Evolutionary conservation across 1,140 invertebrate species (phyloP), one percentile per base, ranked within the genome.

Genomic region (Hycleus phaleratus): DNA sequence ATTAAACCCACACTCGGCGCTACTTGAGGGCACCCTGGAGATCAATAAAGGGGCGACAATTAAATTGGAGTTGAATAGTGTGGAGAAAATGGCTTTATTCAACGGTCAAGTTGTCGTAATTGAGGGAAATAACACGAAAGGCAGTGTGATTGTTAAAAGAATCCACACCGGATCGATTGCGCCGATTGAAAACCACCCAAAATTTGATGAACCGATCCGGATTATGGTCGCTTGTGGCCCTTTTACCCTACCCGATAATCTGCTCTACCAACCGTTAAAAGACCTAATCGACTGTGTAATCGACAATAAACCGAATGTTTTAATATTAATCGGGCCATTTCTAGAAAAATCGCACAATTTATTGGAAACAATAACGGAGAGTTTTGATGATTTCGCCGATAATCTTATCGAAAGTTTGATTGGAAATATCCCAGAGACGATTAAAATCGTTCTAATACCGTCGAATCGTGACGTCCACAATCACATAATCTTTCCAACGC

Each of bases 261-360:
- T 93, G 49, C 71, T 79, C 1, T 95, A 88, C 73, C 86, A 94
- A 64, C 90, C 92, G 0, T 74, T 95, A 8, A 81, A 82, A 60
- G 89, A 93, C 68, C 75, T 95, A 2, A 74, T 93, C 12, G 74
- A 81, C 18, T 82, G 85, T 62, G 78, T 92, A 0, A 73, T 76
- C 12, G 74, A 83, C 9, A 78, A 87, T 45, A 80, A 83, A 65
- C 93, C 93, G 2, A 83, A 95, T 70, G 73, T 94, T 4, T 78
- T 91, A 32, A 80, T 96, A 61, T 74, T 95, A 47, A 78, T 87
- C 4, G 93, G 93, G 0, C 92, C 93, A 4, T 91, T 95, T 66
- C 65, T 94, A 38, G 90, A 95, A 67, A 73, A 75, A 5, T 82
- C 78, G 50, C 84, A 91, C 72, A 73, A 83, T 52, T 18, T 54